Conservation (phyloP, 2,113 vertebrate species). For the Chinchilla lanigera region DNA sequence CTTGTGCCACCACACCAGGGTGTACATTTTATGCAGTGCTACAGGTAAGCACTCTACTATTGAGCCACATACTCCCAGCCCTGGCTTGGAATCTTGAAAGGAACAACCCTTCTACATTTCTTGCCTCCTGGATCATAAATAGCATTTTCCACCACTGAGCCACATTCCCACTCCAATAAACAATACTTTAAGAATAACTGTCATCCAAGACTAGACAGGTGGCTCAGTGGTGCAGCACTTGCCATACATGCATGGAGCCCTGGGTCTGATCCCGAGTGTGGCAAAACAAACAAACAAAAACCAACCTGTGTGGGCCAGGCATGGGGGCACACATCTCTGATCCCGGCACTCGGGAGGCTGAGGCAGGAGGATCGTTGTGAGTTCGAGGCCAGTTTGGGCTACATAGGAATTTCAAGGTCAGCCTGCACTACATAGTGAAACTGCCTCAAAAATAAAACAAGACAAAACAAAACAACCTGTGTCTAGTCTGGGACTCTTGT, state of each 20-base stretch:
- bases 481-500: not conserved
- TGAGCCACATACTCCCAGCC: not conserved
- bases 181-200: not conserved
- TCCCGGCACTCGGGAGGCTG: too few species aligned
- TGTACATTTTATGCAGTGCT: not conserved
- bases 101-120: not conserved
- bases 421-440: too few species aligned
- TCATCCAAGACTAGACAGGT: not conserved
- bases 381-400: too few species aligned
- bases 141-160: not conserved
- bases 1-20: not conserved
- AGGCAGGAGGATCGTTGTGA: too few species aligned
- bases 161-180: not conserved
- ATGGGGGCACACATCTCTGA: too few species aligned
- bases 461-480: not conserved
- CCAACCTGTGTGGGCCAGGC: too few species aligned
- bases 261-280: not conserved
- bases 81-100: conserved; percentile 8
- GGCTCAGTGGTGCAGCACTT: not conserved
- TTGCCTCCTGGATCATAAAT: conserved; percentile 38
- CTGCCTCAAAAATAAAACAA: too few species aligned
- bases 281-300: not conserved
- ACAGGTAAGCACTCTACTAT: not conserved
- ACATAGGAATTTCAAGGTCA: not conserved
- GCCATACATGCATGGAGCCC: not conserved